Percentiles rank a stretch among this genome's conserved stretches.
phyloP scores from a whole-genome alignment of 2,797 vertebrate genomes.

The Menidia menidia region DNA sequence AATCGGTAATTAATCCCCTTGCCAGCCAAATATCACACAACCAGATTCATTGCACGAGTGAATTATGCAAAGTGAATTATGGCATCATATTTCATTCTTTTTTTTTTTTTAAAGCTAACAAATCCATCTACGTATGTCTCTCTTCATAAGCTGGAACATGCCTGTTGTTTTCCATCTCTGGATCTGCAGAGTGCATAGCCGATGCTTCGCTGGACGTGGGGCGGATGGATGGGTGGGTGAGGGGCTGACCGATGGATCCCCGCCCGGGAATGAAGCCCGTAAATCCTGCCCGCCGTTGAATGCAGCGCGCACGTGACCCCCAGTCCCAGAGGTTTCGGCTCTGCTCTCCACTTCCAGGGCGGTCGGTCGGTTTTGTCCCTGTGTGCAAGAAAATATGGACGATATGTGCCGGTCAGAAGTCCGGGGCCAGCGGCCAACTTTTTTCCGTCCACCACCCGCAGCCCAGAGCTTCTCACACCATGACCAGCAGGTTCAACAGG shows the following conservation, averaged over 20 bases:
- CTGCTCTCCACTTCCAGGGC: constrained; percentile 10
- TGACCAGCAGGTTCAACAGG: too few species aligned
- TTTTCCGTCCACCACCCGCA: too few species aligned
- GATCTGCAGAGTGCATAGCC: neutral
- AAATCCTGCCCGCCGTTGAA: constrained; percentile 13
- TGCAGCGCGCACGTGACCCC: constrained; percentile 13
- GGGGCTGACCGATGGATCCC: constrained; percentile 19
- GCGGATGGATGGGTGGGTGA: constrained; percentile 5
- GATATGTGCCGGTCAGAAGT: too few species aligned
- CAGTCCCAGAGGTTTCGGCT: neutral
- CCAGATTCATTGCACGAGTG: neutral
- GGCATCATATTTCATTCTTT: neutral
- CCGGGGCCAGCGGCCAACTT: too few species aligned
- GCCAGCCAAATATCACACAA: neutral
- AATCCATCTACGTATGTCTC: neutral
- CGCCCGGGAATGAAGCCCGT: constrained; percentile 13
- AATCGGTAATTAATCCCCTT: neutral
- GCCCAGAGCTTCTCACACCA: too few species aligned
- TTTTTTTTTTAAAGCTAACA: neutral
- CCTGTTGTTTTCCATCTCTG: neutral
- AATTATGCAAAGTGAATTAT: neutral
- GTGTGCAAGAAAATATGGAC: too few species aligned
- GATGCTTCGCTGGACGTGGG: constrained; percentile 11
- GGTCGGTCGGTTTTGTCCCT: constrained; percentile 1
- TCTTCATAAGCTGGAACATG: neutral